These are phyloP conservation scores for Thunnus albacares DNA, from an alignment of 2,797 vertebrate genomes.

Conservation along the genomic window DNA sequence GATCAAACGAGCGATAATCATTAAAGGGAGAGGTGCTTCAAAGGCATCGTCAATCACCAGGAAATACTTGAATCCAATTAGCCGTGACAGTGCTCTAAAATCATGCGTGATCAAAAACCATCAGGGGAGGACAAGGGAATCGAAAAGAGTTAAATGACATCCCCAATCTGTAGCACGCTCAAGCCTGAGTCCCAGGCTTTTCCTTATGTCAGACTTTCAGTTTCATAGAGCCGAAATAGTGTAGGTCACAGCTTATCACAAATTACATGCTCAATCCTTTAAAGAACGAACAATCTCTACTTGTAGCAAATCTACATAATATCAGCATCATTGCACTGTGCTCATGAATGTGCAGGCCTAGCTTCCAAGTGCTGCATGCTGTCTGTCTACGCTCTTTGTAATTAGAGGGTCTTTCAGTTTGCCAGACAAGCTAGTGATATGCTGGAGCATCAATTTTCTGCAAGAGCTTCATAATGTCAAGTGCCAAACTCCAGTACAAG, in stretches of 20 bases:
- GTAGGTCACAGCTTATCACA: background rate
- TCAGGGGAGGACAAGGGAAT: background rate
- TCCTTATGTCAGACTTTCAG: background rate
- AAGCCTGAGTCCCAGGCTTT: background rate
- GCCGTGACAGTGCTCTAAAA: background rate
- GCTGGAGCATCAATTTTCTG: slow-evolving; percentile 27
- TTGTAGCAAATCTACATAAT: background rate
- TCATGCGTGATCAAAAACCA: slow-evolving; percentile 10
- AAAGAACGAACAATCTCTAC: background rate
- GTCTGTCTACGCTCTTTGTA: background rate
- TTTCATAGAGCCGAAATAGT: background rate
- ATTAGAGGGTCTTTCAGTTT: slow-evolving; percentile 17
- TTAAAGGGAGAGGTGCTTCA: slow-evolving; percentile 11
- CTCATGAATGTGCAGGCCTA: background rate
- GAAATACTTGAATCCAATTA: slow-evolving; percentile 27
- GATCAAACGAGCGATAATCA: slow-evolving; percentile 22
- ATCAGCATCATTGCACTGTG: background rate
- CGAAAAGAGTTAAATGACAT: background rate
- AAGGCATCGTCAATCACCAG: slow-evolving; percentile 13
- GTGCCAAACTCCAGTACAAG: slow-evolving; percentile 6
- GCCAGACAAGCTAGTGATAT: background rate
- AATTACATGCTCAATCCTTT: background rate
- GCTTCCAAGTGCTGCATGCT: background rate
- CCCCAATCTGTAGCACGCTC: background rate
- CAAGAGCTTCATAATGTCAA: slow-evolving; percentile 10